These are phyloP conservation scores for Rhagium mordax DNA, from an alignment of 2,888 invertebrate species.

Conservation along the genomic window DNA sequence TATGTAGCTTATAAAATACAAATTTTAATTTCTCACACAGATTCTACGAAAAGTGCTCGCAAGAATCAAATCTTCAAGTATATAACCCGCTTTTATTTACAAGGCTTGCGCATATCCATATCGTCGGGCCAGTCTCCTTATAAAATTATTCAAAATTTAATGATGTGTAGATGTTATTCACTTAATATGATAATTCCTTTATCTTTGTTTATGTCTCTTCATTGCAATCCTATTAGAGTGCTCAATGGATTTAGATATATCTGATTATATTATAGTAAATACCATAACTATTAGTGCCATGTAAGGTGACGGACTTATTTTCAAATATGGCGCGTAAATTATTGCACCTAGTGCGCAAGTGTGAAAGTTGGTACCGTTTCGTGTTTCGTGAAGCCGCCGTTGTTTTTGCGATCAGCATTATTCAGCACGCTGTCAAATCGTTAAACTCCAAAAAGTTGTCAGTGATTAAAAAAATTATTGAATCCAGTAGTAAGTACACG, in stretches of 20 bases:
- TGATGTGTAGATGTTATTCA: constrained; percentile 18
- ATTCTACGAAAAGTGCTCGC: constrained; percentile 27
- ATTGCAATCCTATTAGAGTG: constrained; percentile 11
- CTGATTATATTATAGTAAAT: constrained; percentile 12
- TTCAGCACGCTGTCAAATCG: background rate
- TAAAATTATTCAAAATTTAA: constrained; percentile 31
- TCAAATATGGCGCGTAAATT: constrained; percentile 10
- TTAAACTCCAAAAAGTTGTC: background rate
- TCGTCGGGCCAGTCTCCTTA: constrained; percentile 9
- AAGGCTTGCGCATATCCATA: constrained; percentile 32
- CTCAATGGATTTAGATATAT: constrained; percentile 11
- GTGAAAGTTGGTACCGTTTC: background rate
- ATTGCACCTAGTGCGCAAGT: background rate
- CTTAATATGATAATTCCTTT: constrained; percentile 24
- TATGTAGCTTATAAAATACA: background rate
- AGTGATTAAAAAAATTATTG: background rate
- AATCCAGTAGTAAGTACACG: background rate
- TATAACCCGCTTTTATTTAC: constrained; percentile 35
- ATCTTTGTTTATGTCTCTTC: constrained; percentile 13
- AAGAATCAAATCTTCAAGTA: constrained; percentile 35
- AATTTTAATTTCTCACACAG: constrained; percentile 29
- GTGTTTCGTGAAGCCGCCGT: background rate
- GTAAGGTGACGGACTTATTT: background rate
- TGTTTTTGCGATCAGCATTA: background rate
- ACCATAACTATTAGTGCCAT: constrained; percentile 8